These are phyloP conservation scores for Crocuta crocuta DNA, from an alignment of 2,113 vertebrate species.

Conservation along the genomic window DNA sequence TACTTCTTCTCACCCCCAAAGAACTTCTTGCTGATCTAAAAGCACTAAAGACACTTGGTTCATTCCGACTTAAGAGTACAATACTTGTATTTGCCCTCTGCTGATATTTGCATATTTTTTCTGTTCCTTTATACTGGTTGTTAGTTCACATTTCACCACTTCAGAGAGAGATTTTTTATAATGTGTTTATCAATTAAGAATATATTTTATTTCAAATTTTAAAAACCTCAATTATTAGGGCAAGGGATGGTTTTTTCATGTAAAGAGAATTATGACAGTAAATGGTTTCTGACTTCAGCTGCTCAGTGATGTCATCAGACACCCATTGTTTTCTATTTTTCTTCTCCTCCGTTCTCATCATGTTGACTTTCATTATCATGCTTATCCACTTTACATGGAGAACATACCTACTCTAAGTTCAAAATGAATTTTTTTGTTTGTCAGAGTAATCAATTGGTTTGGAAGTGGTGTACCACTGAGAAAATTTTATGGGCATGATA, in stretches of 20 bases:
- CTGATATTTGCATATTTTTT: not conserved
- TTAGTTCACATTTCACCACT: not conserved
- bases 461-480: not conserved
- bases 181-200: not conserved
- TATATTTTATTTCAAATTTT: not conserved
- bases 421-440: not conserved
- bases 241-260: not conserved
- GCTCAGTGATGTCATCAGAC: not conserved
- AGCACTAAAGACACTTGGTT: fast-evolving
- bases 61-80: not conserved
- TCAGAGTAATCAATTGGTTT: not conserved
- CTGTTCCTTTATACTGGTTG: not conserved
- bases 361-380: not conserved
- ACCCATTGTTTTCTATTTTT: not conserved
- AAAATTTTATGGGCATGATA: not conserved
- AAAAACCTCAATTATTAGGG: not conserved
- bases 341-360: not conserved
- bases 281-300: not conserved
- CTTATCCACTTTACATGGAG: not conserved
- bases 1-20: not conserved
- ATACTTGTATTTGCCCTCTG: not conserved
- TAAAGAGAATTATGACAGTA: not conserved
- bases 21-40: not conserved
- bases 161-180: not conserved
- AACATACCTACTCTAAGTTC: not conserved